A percentile compares a stretch with the other conserved stretches of the same genome.
Evolutionary conservation across 2,888 invertebrate species (phyloP).

Genomic region (Drosophila engyochracea): DNA sequence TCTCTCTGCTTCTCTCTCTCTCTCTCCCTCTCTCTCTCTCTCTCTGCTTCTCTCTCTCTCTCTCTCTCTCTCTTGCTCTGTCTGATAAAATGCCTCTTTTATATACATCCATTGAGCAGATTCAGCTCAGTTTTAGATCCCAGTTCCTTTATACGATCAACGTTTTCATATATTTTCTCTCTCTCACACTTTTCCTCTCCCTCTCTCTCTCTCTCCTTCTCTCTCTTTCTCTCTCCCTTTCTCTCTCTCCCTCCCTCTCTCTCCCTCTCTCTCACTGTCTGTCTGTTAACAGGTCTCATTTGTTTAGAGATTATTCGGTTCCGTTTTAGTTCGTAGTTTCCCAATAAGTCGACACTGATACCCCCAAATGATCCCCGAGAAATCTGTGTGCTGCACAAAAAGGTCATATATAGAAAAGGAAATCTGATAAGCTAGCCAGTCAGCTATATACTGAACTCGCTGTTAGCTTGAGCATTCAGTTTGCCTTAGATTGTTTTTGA

Average conservation of each 20-base stretch:
- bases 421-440: neutral
- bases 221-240: neutral
- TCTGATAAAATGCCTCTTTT: neutral
- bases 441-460: slow-evolving; percentile 1
- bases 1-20: neutral
- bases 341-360: neutral
- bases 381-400: neutral
- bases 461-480: neutral
- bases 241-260: neutral
- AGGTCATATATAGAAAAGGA: slow-evolving; percentile 5
- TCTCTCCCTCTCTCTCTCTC: neutral
- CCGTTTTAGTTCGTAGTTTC: neutral
- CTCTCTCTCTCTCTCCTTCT: neutral
- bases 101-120: neutral
- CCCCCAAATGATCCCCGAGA: neutral
- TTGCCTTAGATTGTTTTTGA: neutral
- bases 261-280: neutral
- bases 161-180: neutral
- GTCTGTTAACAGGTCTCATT: neutral
- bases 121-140: neutral
- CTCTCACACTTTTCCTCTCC: neutral
- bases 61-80: neutral
- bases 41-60: neutral
- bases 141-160: neutral
- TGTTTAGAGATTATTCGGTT: neutral